Percentiles rank a stretch among this genome's conserved stretches.
Evolutionary conservation across 2,113 vertebrate species (phyloP).

Genomic region (Archocentrus centrarchus): DNA sequence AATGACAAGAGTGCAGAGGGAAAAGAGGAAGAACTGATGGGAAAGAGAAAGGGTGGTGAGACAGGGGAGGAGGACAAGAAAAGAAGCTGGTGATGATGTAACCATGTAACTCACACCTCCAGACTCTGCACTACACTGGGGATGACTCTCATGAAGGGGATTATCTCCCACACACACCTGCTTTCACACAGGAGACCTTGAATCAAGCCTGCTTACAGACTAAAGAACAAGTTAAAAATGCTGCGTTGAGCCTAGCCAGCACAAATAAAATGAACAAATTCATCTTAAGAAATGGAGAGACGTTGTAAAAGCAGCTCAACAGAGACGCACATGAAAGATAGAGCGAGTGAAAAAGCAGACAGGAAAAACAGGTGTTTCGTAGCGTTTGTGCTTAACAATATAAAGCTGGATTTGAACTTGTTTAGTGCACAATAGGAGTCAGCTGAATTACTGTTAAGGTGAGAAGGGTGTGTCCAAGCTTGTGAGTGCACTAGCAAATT

Average conservation of each 20-base stretch:
- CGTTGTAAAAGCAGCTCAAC: not conserved
- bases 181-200: constrained; percentile 17
- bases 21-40: constrained; percentile 12
- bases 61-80: constrained; percentile 36
- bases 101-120: constrained; percentile 53
- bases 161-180: constrained; percentile 42
- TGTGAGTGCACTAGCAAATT: not conserved
- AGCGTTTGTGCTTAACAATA: not conserved
- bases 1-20: not conserved
- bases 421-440: not conserved
- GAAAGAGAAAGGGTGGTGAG: not conserved
- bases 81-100: constrained; percentile 65
- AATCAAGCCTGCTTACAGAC: constrained; percentile 2
- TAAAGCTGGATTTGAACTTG: not conserved
- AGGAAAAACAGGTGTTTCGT: not conserved
- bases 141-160: constrained; percentile 35
- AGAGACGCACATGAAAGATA: not conserved
- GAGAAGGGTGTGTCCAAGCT: not conserved
- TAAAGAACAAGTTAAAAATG: not conserved
- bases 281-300: not conserved
- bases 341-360: too few relatives aligned
- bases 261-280: not conserved
- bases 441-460: not conserved
- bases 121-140: constrained; percentile 29
- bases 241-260: not conserved